Percentiles rank a stretch among this genome's conserved stretches.
Conservation (phyloP, 2,888 invertebrate species). For the Aleiodes leptofemur region DNA sequence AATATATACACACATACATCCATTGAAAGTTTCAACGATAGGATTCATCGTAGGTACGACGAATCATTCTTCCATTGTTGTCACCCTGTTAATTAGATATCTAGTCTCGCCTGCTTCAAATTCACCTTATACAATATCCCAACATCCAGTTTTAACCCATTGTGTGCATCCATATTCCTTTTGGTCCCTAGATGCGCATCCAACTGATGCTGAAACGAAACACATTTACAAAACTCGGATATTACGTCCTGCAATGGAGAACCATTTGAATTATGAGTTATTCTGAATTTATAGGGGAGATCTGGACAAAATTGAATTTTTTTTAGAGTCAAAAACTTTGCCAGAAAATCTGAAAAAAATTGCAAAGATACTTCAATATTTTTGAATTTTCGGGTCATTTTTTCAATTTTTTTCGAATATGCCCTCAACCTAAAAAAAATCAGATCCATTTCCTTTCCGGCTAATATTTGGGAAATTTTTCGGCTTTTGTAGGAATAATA, state of each 20-base stretch:
- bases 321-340: no score
- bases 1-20: constrained; percentile 22
- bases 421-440: no score
- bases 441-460: no score
- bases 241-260: constrained; percentile 19
- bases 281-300: neutral
- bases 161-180: constrained; percentile 30
- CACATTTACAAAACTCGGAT: constrained; percentile 12
- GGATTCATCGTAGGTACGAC: constrained; percentile 69
- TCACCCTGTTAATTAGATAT: constrained; percentile 73
- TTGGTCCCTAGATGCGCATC: constrained; percentile 28
- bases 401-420: no score
- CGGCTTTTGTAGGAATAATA: no score
- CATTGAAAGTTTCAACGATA: constrained; percentile 58
- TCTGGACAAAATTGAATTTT: no score
- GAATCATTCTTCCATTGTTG: constrained; percentile 72
- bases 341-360: no score
- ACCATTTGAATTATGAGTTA: constrained; percentile 6
- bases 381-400: no score
- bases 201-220: constrained; percentile 11
- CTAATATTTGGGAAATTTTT: no score
- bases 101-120: constrained; percentile 70
- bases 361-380: no score
- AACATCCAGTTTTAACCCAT: constrained; percentile 40
- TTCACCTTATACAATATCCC: constrained; percentile 66